A percentile compares a stretch with the other conserved stretches of the same genome.
Conservation (phyloP, 2,113 vertebrate genomes). For the Anarhynchus alexandrinus region DNA sequence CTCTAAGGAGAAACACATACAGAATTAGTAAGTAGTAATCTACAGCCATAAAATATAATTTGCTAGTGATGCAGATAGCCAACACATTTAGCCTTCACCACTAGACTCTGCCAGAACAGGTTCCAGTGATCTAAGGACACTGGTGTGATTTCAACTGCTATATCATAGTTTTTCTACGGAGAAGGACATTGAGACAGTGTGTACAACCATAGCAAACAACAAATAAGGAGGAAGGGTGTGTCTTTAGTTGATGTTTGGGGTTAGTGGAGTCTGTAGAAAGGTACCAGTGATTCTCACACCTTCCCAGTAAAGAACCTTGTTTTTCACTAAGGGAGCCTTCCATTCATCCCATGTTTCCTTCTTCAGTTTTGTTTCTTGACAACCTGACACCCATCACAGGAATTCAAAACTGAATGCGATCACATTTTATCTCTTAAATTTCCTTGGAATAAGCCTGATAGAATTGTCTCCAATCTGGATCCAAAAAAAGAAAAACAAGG, state of each 20-base stretch:
- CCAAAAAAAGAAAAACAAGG: not conserved
- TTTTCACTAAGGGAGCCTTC: not conserved
- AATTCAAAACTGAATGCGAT: not conserved
- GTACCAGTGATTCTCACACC: not conserved
- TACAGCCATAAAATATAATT: not conserved
- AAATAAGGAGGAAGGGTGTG: not conserved
- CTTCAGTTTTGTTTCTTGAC: not conserved
- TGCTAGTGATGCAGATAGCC: not conserved
- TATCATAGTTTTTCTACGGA: not conserved
- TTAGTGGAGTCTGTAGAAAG: not conserved
- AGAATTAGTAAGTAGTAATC: not conserved
- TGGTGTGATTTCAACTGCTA: not conserved
- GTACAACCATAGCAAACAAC: not conserved
- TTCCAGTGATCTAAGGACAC: not conserved
- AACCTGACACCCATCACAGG: not conserved
- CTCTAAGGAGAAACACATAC: not conserved
- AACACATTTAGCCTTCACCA: not conserved
- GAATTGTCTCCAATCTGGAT: not conserved
- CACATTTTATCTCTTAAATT: not conserved
- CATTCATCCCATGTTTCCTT: not conserved
- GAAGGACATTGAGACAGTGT: not conserved
- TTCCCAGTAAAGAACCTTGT: not conserved
- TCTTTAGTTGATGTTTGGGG: not conserved
- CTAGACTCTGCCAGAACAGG: not conserved
- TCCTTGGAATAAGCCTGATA: not conserved